phyloP scores from a whole-genome alignment of 2,113 vertebrate genomes.

The Actenoides lindsayi region DNA sequence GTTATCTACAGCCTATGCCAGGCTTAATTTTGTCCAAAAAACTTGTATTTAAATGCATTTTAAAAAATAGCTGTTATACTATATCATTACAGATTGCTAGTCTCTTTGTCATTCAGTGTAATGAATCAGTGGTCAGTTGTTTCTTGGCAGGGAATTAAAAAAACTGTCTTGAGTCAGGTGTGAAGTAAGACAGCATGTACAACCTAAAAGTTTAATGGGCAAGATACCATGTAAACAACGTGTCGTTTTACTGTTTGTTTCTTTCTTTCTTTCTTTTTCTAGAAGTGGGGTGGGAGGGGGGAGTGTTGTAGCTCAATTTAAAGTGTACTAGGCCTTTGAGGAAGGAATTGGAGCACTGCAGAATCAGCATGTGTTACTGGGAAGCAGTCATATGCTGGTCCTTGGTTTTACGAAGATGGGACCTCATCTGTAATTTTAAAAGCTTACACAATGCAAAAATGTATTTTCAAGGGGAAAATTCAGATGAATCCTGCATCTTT shows the following conservation, averaged over 20 bases:
- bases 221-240: neutral
- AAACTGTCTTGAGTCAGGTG: neutral
- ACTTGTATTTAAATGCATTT: neutral
- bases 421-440: neutral
- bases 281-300: rapidly evolving
- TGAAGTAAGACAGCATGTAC: neutral
- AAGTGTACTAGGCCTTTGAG: neutral
- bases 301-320: neutral
- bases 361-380: neutral
- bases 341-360: neutral
- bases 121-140: neutral
- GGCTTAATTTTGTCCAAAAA: neutral
- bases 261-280: neutral
- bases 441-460: neutral
- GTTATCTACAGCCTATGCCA: neutral
- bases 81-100: neutral
- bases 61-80: neutral
- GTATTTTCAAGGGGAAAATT: neutral
- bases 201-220: neutral
- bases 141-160: neutral
- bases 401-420: neutral
- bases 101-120: neutral
- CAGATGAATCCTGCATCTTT: neutral
- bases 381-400: neutral
- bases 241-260: neutral